Conservation (phyloP, 2,797 vertebrate species). For the Pseudotriccus pelzelni region DNA sequence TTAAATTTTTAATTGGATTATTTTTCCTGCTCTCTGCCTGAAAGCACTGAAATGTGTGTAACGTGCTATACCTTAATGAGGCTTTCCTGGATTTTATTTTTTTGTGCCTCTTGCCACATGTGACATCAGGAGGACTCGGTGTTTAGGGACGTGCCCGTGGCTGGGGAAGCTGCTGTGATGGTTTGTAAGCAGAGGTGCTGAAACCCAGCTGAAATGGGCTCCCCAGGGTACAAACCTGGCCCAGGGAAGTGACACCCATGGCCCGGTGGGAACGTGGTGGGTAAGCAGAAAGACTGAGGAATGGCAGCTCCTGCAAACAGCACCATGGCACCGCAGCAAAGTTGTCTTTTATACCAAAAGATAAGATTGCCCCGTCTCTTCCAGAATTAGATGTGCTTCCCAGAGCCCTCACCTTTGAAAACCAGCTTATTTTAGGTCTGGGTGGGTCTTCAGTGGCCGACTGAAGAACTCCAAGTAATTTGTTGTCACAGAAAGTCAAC, state of each 20-base stretch:
- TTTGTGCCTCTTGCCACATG: rapidly evolving
- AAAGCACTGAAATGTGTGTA: neutral
- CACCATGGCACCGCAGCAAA: rapidly evolving
- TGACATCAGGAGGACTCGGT: rapidly evolving
- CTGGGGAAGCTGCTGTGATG: neutral
- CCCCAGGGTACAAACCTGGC: neutral
- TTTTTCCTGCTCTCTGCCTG: neutral
- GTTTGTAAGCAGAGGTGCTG: neutral
- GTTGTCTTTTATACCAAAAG: neutral
- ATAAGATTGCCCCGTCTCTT: neutral
- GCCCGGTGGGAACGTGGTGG: rapidly evolving
- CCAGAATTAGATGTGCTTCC: neutral
- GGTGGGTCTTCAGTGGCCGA: neutral
- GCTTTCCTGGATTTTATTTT: neutral
- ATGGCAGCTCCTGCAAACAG: too few species aligned
- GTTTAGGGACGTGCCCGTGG: neutral
- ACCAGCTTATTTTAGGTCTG: neutral
- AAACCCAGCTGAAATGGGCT: neutral
- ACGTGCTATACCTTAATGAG: neutral
- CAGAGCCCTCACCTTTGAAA: neutral
- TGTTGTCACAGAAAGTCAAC: neutral
- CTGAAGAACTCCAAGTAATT: neutral
- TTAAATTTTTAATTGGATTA: neutral
- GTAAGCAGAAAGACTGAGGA: rapidly evolving
- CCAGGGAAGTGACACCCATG: rapidly evolving